Base-by-base conservation (phyloP, 2,113 vertebrate species). In the Nycticryphes semicollaris region DNA sequence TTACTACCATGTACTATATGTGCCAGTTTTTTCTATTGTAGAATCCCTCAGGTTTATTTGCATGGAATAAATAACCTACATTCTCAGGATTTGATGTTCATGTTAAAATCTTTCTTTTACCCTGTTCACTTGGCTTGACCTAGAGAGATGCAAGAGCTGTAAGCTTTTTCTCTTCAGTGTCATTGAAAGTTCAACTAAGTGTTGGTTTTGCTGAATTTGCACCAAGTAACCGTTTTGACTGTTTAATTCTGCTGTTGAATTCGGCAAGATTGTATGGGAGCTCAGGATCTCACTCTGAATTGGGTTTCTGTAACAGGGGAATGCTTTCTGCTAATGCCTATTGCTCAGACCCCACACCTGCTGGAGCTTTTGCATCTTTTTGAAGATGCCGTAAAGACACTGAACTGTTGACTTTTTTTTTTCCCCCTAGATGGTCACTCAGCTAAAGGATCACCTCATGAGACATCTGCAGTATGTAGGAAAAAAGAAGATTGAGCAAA, bases 381-480 rank as follows among this genome's bases (percentile, higher is more conserved):
- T 88, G 31, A 84, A 63, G 68, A 54, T 59, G 27, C 23, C 30
- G 11, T 5, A 33, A 28, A 3, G 9, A 47, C 30, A 27, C 20
- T 51, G 27, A 92, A 63, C 39, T 62, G 12, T 75, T 91, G 37
- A 2, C 39, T 67, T 50, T 66, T 48, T 47, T 83, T 13, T 67
- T 67, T 87, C 78, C 94, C 43, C 78, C 88, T 91, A 99, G 99
- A 99, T 99, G 95, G 99, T 99, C 93, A 98, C 98, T 92, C 99
- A 99, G 92, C 98, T 99, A n/a, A 98, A 98, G 84, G 99, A 99
- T 63, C 99, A 99, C 80, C 98, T 99, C 72, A 97, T 98, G 96
- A 98, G 98, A 97, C 98, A 99, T 82, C 95, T 99, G 20, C 99
- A 98, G 87, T 98, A 98, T 67, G 91, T 99, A 60, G 98, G 98